Conservation (phyloP, 64 coral and sea anemone species). For the Astreopora myriophthalma region DNA sequence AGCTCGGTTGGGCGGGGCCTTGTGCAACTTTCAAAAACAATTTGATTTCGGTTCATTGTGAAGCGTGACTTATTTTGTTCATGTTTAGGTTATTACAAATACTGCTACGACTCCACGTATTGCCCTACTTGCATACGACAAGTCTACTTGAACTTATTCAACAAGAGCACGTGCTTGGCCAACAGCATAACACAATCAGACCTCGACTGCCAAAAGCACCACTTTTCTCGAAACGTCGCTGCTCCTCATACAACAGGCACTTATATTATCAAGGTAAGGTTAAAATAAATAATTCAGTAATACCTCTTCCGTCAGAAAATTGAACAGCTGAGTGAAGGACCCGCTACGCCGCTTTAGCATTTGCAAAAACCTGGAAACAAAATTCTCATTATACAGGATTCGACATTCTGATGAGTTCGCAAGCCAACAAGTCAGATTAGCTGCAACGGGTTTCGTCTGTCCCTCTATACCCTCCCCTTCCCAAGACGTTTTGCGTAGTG, state of each 20-base stretch:
- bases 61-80: background rate
- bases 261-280: conserved; percentile 25
- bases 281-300: background rate
- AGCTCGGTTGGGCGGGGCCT: no score
- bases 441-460: no score
- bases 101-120: background rate
- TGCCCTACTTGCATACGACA: background rate
- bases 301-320: background rate
- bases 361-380: no score
- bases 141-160: conserved; percentile 14
- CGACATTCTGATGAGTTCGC: no score
- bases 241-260: background rate
- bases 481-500: no score
- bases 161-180: background rate
- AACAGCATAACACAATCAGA: background rate
- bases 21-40: no score
- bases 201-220: background rate
- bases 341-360: no score
- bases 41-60: no score
- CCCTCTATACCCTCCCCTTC: no score
- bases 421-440: no score
- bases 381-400: no score
- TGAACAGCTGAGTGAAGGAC: no score
- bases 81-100: conserved; percentile 24
- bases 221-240: background rate